Conservation (phyloP, 1,140 invertebrate species). For the Dreissena polymorpha region DNA sequence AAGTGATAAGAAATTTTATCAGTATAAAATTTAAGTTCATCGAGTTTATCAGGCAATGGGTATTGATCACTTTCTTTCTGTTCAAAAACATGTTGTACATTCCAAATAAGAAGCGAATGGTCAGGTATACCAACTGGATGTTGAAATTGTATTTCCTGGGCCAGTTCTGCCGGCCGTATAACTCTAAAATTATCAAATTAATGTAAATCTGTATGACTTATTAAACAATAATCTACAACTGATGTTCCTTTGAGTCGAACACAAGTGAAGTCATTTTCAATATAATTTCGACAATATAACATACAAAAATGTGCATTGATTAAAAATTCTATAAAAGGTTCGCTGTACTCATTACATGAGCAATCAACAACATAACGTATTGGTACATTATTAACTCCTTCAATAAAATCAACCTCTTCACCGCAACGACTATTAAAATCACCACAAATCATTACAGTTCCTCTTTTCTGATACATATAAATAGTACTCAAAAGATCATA, state of each 20-base stretch:
- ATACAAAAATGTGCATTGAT: conserved; percentile 28
- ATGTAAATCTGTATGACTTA: too few species aligned
- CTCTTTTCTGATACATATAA: too few species aligned
- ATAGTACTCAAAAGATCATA: too few species aligned
- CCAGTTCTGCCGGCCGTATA: too few species aligned
- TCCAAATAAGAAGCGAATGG: conserved; percentile 14
- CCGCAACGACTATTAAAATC: conserved; percentile 55
- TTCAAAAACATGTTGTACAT: conserved; percentile 8
- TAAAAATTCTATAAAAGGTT: conserved; percentile 50
- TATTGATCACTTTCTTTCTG: background rate
- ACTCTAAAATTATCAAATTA: too few species aligned
- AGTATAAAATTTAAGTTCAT: background rate
- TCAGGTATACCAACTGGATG: conserved; percentile 17
- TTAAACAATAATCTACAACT: too few species aligned
- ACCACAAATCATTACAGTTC: conserved; percentile 49
- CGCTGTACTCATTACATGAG: conserved; percentile 30
- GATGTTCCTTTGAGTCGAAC: too few species aligned
- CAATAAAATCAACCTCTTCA: conserved; percentile 38
- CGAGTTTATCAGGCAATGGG: background rate
- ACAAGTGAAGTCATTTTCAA: too few species aligned
- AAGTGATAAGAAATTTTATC: background rate
- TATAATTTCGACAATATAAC: conserved; percentile 39
- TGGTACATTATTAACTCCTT: conserved; percentile 39
- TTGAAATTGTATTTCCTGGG: conserved; percentile 3
- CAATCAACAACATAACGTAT: conserved; percentile 35